These are phyloP conservation scores for Hymenopus coronatus DNA, from an alignment of 2,888 invertebrate species.

Conservation along the genomic window DNA sequence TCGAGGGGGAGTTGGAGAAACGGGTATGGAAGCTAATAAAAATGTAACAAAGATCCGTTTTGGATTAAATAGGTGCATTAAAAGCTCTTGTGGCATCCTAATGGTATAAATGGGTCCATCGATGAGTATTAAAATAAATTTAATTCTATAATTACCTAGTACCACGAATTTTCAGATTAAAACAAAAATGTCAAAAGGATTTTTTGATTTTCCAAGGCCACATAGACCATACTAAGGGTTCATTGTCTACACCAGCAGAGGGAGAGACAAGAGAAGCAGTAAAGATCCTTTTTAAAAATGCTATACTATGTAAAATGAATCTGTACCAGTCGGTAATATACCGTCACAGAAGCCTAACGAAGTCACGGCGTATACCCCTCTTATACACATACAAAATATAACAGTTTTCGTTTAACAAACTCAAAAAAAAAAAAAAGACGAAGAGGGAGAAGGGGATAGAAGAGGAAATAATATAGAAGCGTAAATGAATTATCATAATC, in stretches of 20 bases:
- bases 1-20: too few relatives aligned
- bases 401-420: conserved; percentile 20
- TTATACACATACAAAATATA: conserved; percentile 13
- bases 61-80: too few relatives aligned
- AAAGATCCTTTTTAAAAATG: not conserved
- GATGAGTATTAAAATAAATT: too few relatives aligned
- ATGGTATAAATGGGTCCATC: too few relatives aligned
- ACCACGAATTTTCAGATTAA: too few relatives aligned
- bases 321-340: not conserved
- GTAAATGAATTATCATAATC: conserved; percentile 22
- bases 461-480: conserved; percentile 20
- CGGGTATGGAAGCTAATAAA: too few relatives aligned
- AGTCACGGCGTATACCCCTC: conserved; percentile 3
- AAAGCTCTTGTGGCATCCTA: too few relatives aligned
- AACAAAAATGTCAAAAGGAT: too few relatives aligned
- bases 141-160: too few relatives aligned
- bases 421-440: not conserved
- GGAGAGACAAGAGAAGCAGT: not conserved
- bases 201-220: not conserved
- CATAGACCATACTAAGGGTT: not conserved
- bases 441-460: not conserved
- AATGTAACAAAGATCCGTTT: too few relatives aligned
- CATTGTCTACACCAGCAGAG: not conserved
- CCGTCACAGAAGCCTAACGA: conserved; percentile 10
- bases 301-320: conserved; percentile 7